Evolutionary conservation across 2,888 invertebrate genomes (phyloP).

Genomic region (Hydrotaea diabolus): DNA sequence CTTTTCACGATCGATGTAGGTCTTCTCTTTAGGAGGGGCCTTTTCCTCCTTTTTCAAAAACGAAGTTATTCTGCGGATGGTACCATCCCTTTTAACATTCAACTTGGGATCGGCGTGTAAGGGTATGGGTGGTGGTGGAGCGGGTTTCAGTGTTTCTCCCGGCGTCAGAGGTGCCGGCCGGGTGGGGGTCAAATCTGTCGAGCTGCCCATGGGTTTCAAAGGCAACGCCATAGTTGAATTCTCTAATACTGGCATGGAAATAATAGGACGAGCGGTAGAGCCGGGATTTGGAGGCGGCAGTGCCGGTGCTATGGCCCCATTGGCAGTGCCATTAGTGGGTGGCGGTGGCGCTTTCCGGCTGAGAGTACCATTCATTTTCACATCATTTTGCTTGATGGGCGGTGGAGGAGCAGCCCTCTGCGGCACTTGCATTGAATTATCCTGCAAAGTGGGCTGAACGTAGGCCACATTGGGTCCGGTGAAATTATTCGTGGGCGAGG

Average conservation of each 20-base stretch:
- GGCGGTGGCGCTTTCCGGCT: conserved; percentile 70
- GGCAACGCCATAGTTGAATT: conserved; percentile 84
- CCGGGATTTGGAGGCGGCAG: conserved; percentile 86
- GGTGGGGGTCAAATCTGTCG: conserved; percentile 41
- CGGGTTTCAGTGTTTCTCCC: conserved; percentile 78
- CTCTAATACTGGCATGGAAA: conserved; percentile 90
- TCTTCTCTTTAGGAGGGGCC: conserved; percentile 84
- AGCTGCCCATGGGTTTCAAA: conserved; percentile 59
- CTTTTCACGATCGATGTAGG: conserved; percentile 86
- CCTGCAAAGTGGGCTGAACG: conserved; percentile 79
- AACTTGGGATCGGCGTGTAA: conserved; percentile 78
- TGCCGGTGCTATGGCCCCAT: conserved; percentile 79
- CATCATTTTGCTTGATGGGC: conserved; percentile 76
- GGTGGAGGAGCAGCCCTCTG: conserved; percentile 85
- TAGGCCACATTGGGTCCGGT: conserved; percentile 83
- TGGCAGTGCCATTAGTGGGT: conserved; percentile 50
- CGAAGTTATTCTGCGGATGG: conserved; percentile 88
- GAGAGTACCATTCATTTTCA: conserved; percentile 71
- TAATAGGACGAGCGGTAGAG: conserved; percentile 86
- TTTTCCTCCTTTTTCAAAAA: conserved; percentile 86
- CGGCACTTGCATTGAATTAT: conserved; percentile 78
- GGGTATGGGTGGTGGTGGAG: conserved; percentile 82
- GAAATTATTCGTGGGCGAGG: conserved; percentile 74
- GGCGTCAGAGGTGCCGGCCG: conserved; percentile 53
- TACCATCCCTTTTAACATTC: conserved; percentile 84